phyloP scores from a whole-genome alignment of 1,140 invertebrate genomes.

The Brachionus manjavacas region DNA sequence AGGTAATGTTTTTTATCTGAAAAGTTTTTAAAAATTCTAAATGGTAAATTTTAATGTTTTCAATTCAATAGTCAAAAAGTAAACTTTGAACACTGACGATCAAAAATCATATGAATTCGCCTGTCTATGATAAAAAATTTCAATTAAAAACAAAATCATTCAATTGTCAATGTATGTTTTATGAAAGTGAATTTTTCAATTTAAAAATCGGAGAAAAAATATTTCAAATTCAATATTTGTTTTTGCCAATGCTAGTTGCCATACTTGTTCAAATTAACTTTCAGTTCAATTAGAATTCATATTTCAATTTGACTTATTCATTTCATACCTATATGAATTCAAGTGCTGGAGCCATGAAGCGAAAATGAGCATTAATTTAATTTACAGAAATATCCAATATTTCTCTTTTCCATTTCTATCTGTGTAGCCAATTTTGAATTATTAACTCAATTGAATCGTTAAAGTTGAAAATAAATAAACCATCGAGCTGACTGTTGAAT shows the following conservation, averaged over 20 bases:
- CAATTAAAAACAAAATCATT: not conserved
- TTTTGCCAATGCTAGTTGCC: not conserved
- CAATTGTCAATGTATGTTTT: not conserved
- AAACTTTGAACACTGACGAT: not conserved
- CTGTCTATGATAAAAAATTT: not conserved
- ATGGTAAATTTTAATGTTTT: too few species aligned
- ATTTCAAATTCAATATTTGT: slow-evolving; percentile 8
- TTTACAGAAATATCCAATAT: slow-evolving; percentile 24
- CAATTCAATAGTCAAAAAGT: not conserved
- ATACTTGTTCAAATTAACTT: not conserved
- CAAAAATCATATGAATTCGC: not conserved
- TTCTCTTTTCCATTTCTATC: not conserved
- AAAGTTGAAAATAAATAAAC: slow-evolving; percentile 32
- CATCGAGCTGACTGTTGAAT: not conserved
- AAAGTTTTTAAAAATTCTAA: too few species aligned
- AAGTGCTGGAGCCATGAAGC: not conserved
- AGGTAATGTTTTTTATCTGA: too few species aligned
- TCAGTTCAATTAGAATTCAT: slow-evolving; percentile 14
- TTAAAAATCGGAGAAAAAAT: not conserved
- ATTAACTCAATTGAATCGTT: slow-evolving; percentile 40
- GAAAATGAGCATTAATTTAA: slow-evolving; percentile 1
- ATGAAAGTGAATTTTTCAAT: not conserved
- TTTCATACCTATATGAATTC: slow-evolving; percentile 29
- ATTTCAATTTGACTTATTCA: slow-evolving; percentile 24
- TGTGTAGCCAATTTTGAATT: not conserved